Percentiles rank a stretch among this genome's conserved stretches.
phyloP scores from a whole-genome alignment of 2,113 vertebrate genomes.

The Microcebus tavaratra region DNA sequence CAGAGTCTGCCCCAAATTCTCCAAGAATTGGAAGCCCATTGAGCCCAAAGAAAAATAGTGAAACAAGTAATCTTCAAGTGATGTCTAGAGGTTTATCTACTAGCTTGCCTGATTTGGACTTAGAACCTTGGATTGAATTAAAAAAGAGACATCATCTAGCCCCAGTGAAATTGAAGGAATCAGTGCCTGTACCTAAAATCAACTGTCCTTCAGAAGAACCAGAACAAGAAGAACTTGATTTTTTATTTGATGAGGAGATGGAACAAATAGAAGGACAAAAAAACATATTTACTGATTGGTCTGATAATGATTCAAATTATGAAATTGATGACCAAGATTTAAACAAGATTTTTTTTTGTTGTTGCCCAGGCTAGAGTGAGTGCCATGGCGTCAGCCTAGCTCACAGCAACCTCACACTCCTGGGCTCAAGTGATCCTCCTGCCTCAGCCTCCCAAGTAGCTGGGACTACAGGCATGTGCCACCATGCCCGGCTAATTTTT shows the following conservation, averaged over 20 bases:
- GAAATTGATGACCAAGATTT: conserved; percentile 88
- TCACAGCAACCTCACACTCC: no score
- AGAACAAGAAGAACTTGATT: conserved; percentile 94
- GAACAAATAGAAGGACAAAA: conserved; percentile 81
- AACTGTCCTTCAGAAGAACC: conserved; percentile 74
- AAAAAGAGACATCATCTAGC: conserved; percentile 90
- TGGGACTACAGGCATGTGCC: no score
- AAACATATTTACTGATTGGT: conserved; percentile 85
- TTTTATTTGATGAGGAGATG: conserved; percentile 89
- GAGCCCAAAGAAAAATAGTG: conserved; percentile 77
- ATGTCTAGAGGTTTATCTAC: conserved; percentile 86
- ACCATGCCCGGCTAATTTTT: no score
- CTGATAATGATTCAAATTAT: conserved; percentile 87
- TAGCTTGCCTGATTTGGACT: conserved; percentile 90
- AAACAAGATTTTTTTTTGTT: conserved; percentile 84
- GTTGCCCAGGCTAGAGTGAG: no score
- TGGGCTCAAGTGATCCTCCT: no score
- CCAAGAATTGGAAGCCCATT: conserved; percentile 81
- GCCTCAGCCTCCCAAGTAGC: no score
- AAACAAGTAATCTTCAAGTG: conserved; percentile 82
- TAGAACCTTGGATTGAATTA: conserved; percentile 93
- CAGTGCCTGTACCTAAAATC: conserved; percentile 51
- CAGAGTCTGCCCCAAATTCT: conserved; percentile 87
- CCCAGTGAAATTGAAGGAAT: conserved; percentile 88
- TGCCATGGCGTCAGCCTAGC: no score